These are phyloP conservation scores for Schizotus pectinicornis DNA, from an alignment of 2,888 invertebrate species.

Conservation along the genomic window DNA sequence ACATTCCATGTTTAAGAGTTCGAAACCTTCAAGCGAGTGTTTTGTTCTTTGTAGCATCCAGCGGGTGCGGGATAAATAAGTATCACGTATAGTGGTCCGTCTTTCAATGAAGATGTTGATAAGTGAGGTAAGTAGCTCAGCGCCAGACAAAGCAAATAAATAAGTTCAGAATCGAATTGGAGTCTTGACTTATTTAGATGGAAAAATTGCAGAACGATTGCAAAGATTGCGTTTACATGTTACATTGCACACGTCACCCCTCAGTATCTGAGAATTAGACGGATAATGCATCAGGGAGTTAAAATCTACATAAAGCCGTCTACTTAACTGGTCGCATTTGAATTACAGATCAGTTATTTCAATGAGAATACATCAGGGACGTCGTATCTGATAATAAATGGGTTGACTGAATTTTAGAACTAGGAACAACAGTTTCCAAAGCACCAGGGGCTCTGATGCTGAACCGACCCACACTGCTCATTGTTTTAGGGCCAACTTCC, in stretches of 20 bases:
- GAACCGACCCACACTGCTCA: too few relatives aligned
- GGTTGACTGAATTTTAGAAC: not conserved
- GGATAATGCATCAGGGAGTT: not conserved
- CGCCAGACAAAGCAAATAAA: not conserved
- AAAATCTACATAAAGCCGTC: conserved; percentile 5
- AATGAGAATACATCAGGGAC: not conserved
- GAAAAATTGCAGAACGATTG: too few relatives aligned
- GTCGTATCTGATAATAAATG: not conserved
- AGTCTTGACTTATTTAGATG: too few relatives aligned
- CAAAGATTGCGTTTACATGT: too few relatives aligned
- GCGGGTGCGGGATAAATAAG: not conserved
- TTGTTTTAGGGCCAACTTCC: too few relatives aligned
- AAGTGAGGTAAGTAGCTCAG: conserved; percentile 1
- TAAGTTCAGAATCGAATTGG: too few relatives aligned
- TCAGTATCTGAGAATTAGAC: too few relatives aligned
- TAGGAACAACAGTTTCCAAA: not conserved
- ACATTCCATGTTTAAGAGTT: too few relatives aligned
- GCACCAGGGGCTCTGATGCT: too few relatives aligned
- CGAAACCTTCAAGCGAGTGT: too few relatives aligned
- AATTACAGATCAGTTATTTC: conserved; percentile 13
- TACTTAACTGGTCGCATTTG: conserved; percentile 5
- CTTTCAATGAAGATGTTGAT: conserved; percentile 18
- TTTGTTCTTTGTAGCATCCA: too few relatives aligned
- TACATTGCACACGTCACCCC: too few relatives aligned
- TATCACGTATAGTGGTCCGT: conserved; percentile 7